A percentile compares a stretch with the other conserved stretches of the same genome.
phyloP scores from a whole-genome alignment of 2,113 vertebrate species.

The Pelvicachromis taeniatus region DNA sequence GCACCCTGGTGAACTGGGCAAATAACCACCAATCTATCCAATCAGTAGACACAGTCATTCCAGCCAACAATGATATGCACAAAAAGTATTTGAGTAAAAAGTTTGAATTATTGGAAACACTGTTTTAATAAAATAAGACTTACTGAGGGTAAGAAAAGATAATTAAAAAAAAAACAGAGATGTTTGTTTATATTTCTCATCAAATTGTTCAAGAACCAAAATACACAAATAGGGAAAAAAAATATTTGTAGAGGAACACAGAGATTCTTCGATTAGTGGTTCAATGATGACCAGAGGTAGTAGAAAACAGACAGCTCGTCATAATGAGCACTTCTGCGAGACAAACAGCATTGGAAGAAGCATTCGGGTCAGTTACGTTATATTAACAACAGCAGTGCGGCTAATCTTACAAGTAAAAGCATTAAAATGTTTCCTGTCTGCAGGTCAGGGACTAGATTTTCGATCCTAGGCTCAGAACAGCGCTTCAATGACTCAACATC shows the following conservation, averaged over 20 bases:
- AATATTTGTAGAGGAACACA: conserved; percentile 41
- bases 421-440: background rate
- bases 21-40: background rate
- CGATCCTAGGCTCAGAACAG: background rate
- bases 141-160: background rate
- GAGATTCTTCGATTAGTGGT: background rate
- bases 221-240: conserved; percentile 22
- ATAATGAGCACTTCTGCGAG: background rate
- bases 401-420: background rate
- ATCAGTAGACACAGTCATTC: background rate
- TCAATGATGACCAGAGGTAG: conserved; percentile 11
- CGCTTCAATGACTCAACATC: background rate
- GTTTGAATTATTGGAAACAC: background rate
- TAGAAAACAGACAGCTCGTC: background rate
- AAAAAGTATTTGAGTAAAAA: background rate
- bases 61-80: background rate
- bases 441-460: background rate
- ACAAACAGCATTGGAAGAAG: background rate
- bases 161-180: background rate
- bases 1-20: background rate
- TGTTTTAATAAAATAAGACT: background rate
- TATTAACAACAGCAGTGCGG: background rate
- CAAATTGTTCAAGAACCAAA: background rate
- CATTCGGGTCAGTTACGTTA: background rate
- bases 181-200: background rate